phyloP scores from a whole-genome alignment of 2,113 vertebrate genomes.

The Ciconia maguari region DNA sequence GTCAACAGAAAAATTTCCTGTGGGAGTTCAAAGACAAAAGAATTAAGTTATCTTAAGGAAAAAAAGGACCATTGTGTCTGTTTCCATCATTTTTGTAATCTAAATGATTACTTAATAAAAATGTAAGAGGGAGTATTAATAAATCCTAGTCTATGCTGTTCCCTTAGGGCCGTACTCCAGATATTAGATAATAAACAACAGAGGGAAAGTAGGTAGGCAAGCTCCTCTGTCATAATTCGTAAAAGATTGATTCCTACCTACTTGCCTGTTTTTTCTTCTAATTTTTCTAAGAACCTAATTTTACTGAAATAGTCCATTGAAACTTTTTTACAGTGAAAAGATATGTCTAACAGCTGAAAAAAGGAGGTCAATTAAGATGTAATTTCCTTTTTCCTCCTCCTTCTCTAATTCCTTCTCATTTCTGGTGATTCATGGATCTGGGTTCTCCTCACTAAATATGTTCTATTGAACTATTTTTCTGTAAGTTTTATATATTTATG shows the following conservation, averaged over 20 bases:
- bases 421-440: background rate
- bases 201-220: background rate
- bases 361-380: background rate
- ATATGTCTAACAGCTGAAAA: background rate
- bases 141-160: background rate
- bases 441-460: background rate
- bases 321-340: background rate
- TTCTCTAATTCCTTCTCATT: background rate
- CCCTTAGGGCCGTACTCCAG: background rate
- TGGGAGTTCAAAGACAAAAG: background rate
- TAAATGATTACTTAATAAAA: background rate
- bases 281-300: background rate
- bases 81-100: background rate
- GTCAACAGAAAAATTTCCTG: background rate
- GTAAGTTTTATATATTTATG: background rate
- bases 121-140: background rate
- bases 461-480: background rate
- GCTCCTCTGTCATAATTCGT: background rate
- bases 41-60: background rate
- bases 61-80: background rate
- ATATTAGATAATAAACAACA: conserved; percentile 10
- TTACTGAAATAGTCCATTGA: background rate
- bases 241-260: background rate
- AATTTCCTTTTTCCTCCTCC: background rate
- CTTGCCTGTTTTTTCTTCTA: background rate